phyloP scores from a whole-genome alignment of 2,113 vertebrate species.

The Phalacrocorax carbo region DNA sequence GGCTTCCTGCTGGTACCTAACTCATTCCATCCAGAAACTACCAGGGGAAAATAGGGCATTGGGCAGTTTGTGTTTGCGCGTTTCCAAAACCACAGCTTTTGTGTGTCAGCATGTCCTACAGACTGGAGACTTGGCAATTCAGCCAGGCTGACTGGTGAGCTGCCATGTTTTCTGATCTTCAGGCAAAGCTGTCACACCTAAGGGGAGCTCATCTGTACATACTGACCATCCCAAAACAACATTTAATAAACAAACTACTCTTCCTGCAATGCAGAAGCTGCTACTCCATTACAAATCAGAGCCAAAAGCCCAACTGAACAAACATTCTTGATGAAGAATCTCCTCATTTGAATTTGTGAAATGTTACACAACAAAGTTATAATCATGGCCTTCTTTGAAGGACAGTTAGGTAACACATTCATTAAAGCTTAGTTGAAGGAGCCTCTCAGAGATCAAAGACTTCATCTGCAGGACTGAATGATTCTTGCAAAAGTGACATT shows the following conservation, averaged over 20 bases:
- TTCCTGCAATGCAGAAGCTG: neutral
- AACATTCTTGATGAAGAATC: neutral
- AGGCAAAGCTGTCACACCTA: neutral
- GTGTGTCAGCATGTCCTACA: neutral
- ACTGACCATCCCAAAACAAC: neutral
- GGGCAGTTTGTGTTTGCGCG: fast-evolving
- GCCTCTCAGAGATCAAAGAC: constrained; percentile 42
- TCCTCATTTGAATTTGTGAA: constrained; percentile 12
- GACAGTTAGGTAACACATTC: constrained; percentile 37
- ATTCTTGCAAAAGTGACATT: constrained; percentile 6
- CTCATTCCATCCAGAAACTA: neutral
- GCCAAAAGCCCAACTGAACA: neutral
- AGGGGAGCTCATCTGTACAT: neutral
- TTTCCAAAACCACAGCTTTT: neutral
- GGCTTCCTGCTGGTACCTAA: neutral
- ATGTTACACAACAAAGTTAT: constrained; percentile 19
- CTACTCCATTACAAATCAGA: neutral
- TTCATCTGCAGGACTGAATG: neutral
- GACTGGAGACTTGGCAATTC: fast-evolving
- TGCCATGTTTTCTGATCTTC: neutral
- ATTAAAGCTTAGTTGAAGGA: constrained; percentile 44
- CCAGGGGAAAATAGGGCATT: neutral
- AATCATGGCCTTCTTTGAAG: constrained; percentile 27
- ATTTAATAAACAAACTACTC: neutral
- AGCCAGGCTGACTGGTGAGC: neutral